These are phyloP conservation scores for Oxyura jamaicensis DNA, from an alignment of 2,113 vertebrate species.

Conservation along the genomic window DNA sequence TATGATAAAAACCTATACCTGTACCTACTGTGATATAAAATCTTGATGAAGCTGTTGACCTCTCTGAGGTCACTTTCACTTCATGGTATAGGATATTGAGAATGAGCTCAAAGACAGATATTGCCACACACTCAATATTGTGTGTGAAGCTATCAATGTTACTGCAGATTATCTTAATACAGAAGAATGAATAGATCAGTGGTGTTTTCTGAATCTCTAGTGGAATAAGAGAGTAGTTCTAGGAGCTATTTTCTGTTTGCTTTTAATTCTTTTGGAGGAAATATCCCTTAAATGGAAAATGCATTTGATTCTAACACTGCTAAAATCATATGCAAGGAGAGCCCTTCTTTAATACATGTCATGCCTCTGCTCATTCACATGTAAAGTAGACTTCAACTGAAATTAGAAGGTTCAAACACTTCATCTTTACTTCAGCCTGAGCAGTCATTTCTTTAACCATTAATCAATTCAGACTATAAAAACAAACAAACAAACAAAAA, in stretches of 20 bases:
- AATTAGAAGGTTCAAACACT: background rate
- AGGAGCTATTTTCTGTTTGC: background rate
- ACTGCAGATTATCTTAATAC: background rate
- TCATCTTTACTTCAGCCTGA: background rate
- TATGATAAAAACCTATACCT: background rate
- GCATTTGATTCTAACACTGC: background rate
- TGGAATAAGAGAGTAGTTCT: background rate
- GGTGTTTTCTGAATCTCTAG: background rate
- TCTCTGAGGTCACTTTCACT: background rate
- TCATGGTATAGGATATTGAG: background rate
- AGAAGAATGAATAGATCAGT: background rate
- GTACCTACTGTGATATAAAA: accelerated
- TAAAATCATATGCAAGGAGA: background rate
- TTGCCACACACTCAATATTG: background rate
- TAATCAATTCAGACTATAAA: background rate
- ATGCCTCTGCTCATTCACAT: background rate
- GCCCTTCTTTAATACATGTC: background rate
- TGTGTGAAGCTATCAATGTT: background rate
- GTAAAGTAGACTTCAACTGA: background rate
- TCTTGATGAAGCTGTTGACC: background rate
- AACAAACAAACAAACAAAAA: too few species aligned
- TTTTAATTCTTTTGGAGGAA: background rate
- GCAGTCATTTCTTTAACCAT: background rate
- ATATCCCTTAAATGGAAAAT: background rate
- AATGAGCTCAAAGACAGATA: background rate